A percentile compares a stretch with the other conserved stretches of the same genome.
phyloP scores from a whole-genome alignment of 2,113 vertebrate genomes.

The Taurulus bubalis region DNA sequence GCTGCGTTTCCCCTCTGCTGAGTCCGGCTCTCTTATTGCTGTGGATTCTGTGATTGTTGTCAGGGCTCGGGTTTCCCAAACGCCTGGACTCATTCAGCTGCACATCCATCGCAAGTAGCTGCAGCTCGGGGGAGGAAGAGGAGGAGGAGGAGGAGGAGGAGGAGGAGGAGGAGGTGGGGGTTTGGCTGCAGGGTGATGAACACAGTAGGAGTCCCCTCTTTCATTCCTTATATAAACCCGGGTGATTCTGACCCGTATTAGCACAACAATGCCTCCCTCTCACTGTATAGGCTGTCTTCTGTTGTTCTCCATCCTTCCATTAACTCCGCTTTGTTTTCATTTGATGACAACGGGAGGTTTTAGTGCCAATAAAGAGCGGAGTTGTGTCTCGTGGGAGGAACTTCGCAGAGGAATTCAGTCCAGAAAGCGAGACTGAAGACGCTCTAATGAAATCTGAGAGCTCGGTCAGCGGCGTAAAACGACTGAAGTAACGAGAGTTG shows the following conservation, averaged over 20 bases:
- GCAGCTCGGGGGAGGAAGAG: not conserved
- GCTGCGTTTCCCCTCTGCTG: not conserved
- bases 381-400: not conserved
- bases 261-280: slow-evolving; percentile 47
- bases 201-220: slow-evolving; percentile 49
- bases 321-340: slow-evolving; percentile 11
- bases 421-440: not conserved
- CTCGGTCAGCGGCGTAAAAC: no score
- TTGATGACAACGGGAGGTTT: slow-evolving; percentile 20
- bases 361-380: slow-evolving; percentile 21
- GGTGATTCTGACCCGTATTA: slow-evolving; percentile 50
- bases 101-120: slow-evolving; percentile 7
- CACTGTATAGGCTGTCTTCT: slow-evolving; percentile 2
- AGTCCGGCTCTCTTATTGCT: slow-evolving; percentile 13
- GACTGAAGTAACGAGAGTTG: not conserved
- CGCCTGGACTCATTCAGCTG: slow-evolving; percentile 27
- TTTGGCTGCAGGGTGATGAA: slow-evolving; percentile 41
- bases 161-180: not conserved
- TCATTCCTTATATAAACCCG: slow-evolving; percentile 46
- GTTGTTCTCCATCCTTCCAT: slow-evolving; percentile 33
- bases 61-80: slow-evolving; percentile 41
- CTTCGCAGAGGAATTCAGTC: slow-evolving; percentile 10
- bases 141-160: not conserved
- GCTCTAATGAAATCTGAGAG: not conserved
- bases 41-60: slow-evolving; percentile 13